Evolutionary conservation across 2,797 vertebrate species (phyloP).

Genomic region (Rhabdomys pumilio): DNA sequence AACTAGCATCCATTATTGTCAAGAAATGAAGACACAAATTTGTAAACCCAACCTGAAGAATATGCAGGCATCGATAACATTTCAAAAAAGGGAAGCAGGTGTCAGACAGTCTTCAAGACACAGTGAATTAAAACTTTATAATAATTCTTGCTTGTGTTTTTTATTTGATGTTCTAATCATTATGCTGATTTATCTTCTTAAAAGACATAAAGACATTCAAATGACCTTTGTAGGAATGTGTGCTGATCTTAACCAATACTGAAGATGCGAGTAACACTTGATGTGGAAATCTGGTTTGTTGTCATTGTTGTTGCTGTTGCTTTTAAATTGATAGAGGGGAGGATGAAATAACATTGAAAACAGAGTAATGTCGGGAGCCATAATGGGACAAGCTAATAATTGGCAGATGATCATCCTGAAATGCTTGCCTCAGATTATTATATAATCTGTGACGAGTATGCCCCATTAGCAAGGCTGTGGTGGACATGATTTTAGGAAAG

Average conservation of each 20-base stretch:
- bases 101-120: not conserved
- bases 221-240: not conserved
- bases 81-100: not conserved
- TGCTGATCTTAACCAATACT: not conserved
- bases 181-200: not conserved
- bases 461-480: no score
- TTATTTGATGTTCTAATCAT: not conserved
- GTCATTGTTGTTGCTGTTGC: no score
- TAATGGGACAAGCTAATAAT: no score
- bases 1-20: not conserved
- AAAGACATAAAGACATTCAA: not conserved
- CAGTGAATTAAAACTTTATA: not conserved
- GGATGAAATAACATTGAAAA: constrained; percentile 1
- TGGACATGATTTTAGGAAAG: no score
- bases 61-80: not conserved
- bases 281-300: not conserved
- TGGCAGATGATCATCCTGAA: no score
- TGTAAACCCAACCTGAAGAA: not conserved
- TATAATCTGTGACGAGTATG: no score
- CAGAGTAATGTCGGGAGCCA: no score
- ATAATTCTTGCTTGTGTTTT: not conserved
- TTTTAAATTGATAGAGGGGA: not conserved
- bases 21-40: not conserved
- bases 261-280: not conserved
- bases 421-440: no score